Evolutionary conservation across 2,888 invertebrate genomes (phyloP).

Genomic region (Drosophila antonietae): DNA sequence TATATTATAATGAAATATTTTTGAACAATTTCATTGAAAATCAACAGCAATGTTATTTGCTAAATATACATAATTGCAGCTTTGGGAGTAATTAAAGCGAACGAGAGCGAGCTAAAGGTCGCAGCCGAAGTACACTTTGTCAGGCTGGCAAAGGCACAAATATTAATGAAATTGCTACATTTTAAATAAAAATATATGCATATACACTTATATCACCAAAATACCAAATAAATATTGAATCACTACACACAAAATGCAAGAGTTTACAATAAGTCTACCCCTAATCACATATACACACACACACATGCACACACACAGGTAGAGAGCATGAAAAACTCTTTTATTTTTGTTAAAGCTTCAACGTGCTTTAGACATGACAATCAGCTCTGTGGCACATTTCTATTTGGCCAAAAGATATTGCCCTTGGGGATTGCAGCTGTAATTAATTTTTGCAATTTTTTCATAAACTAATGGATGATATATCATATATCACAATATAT

Average conservation of each 20-base stretch:
- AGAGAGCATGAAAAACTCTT: slow-evolving; percentile 15
- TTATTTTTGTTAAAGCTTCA: slow-evolving; percentile 7
- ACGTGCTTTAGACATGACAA: background rate
- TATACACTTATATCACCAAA: slow-evolving; percentile 1
- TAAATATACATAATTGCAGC: slow-evolving; percentile 43
- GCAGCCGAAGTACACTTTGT: slow-evolving; percentile 20
- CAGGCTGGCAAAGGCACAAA: slow-evolving; percentile 5
- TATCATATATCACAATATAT: no score
- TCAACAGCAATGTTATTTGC: slow-evolving; percentile 39
- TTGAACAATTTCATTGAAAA: slow-evolving; percentile 54
- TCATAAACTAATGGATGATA: background rate
- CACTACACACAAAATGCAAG: slow-evolving; percentile 9
- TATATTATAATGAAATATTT: slow-evolving; percentile 54
- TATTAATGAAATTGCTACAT: background rate
- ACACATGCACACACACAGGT: slow-evolving; percentile 15
- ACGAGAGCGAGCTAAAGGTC: slow-evolving; percentile 28
- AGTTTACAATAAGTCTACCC: slow-evolving; percentile 24
- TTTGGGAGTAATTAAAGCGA: slow-evolving; percentile 52
- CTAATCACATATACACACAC: background rate
- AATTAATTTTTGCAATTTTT: background rate
- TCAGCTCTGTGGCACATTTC: background rate
- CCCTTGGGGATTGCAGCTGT: background rate
- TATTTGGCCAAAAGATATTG: background rate
- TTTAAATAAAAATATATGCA: background rate
- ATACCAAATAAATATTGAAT: slow-evolving; percentile 49